A percentile compares a stretch with the other conserved stretches of the same genome.
Conservation (phyloP, 1,140 invertebrate species). For the Ostrea denselamellosa region DNA sequence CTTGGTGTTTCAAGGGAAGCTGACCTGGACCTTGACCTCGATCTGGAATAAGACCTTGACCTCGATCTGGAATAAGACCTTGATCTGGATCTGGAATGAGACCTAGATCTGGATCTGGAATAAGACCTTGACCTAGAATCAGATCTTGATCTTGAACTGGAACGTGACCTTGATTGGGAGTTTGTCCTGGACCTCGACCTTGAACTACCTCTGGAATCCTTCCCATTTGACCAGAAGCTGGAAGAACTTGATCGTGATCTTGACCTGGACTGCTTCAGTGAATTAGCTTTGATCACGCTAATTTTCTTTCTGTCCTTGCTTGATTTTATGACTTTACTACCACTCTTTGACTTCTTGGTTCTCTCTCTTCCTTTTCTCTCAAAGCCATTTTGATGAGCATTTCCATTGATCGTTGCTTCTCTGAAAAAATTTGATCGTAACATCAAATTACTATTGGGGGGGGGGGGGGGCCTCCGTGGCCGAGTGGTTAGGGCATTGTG, state of each 20-base stretch:
- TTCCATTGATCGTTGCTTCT: constrained; percentile 6
- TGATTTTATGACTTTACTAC: constrained; percentile 29
- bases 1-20: constrained; percentile 23
- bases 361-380: constrained; percentile 28
- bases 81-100: constrained; percentile 42
- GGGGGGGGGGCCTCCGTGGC: no score
- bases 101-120: constrained; percentile 27
- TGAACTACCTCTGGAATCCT: constrained; percentile 40
- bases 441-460: no score
- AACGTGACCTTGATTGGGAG: constrained; percentile 42
- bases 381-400: constrained; percentile 15
- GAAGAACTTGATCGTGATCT: constrained; percentile 44
- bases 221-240: constrained; percentile 24
- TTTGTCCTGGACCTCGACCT: constrained; percentile 42
- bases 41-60: constrained; percentile 36
- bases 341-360: constrained; percentile 18
- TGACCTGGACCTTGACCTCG: constrained; percentile 44
- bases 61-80: constrained; percentile 44
- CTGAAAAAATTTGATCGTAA: no score
- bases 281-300: neutral
- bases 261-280: constrained; percentile 36
- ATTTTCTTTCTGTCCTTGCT: neutral
- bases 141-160: constrained; percentile 41
- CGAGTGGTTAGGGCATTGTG: no score
- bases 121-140: constrained; percentile 42